Evolutionary conservation across 2,888 invertebrate species (phyloP).

Genomic region (Hydraecia micacea): DNA sequence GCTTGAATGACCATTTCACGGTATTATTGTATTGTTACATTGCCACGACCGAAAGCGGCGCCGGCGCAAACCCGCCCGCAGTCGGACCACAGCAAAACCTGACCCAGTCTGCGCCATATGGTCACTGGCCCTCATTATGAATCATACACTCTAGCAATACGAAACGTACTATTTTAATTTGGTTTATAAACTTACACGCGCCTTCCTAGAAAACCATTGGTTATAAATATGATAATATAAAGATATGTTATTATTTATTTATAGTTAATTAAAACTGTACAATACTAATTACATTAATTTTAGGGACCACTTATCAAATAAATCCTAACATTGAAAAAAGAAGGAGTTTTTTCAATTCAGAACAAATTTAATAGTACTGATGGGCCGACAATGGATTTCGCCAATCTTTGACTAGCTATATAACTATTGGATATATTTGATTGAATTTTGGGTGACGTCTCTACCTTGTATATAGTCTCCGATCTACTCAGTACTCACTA

Average conservation of each 20-base stretch:
- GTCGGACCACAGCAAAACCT: slow-evolving; percentile 45
- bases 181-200: slow-evolving; percentile 9
- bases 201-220: slow-evolving; percentile 21
- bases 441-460: neutral
- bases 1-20: slow-evolving; percentile 1
- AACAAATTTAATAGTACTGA: neutral
- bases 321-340: neutral
- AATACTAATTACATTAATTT: neutral
- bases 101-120: slow-evolving; percentile 77
- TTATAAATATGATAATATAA: neutral
- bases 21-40: slow-evolving; percentile 26
- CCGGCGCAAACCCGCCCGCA: slow-evolving; percentile 28
- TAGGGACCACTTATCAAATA: neutral
- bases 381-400: neutral
- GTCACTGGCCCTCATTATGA: slow-evolving; percentile 75
- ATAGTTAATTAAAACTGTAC: neutral
- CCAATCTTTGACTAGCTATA: neutral
- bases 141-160: slow-evolving; percentile 49
- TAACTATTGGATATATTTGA: too few relatives aligned
- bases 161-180: slow-evolving; percentile 29
- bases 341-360: neutral
- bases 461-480: neutral
- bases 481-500: neutral
- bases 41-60: slow-evolving; percentile 21
- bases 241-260: neutral